phyloP scores from a whole-genome alignment of 1,140 invertebrate species.

The Heliconius melpomene region DNA sequence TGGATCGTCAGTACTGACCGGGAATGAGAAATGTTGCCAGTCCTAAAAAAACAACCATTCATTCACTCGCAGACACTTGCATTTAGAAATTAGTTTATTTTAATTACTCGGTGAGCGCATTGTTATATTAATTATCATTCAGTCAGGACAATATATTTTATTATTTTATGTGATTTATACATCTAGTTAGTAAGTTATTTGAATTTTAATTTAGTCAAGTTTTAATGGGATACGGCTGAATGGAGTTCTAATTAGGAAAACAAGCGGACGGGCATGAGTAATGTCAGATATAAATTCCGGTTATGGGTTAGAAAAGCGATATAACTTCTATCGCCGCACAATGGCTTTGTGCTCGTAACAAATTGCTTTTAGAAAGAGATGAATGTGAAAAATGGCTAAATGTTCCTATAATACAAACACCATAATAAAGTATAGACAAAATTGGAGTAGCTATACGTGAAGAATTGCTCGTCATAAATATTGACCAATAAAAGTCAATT shows the following conservation, averaged over 20 bases:
- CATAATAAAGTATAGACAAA: conserved; percentile 17
- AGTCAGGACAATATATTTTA: conserved; percentile 78
- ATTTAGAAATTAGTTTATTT: conserved; percentile 80
- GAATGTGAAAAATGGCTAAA: conserved; percentile 53
- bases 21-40: conserved; percentile 76
- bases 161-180: conserved; percentile 79
- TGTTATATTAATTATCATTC: conserved; percentile 76
- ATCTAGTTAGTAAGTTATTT: conserved; percentile 81
- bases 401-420: conserved; percentile 30
- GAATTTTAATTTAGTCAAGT: conserved; percentile 79
- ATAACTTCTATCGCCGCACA: conserved; percentile 59
- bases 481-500: not conserved
- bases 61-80: conserved; percentile 69
- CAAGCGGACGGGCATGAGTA: conserved; percentile 69
- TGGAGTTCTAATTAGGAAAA: conserved; percentile 80
- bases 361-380: conserved; percentile 67
- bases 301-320: conserved; percentile 69
- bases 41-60: conserved; percentile 55
- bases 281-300: conserved; percentile 76
- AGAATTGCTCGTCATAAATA: not conserved
- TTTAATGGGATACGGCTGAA: conserved; percentile 78
- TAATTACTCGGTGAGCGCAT: conserved; percentile 74
- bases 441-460: not conserved
- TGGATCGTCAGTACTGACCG: conserved; percentile 70
- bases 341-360: conserved; percentile 63